Conservation (phyloP, 2,113 vertebrate genomes). For the Diglossa brunneiventris region DNA sequence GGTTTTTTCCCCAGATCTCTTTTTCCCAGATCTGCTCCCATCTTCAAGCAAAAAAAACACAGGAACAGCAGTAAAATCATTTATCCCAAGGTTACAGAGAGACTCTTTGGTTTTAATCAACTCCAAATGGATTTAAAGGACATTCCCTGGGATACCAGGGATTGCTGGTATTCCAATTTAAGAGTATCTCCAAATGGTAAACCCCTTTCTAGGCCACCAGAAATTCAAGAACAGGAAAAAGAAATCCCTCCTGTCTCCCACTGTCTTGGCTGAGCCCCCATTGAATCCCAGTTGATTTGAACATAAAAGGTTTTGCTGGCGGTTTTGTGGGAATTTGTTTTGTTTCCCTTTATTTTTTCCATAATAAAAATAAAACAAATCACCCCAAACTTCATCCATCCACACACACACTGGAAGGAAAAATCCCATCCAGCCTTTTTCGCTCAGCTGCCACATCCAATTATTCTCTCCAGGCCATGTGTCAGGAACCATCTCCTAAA, state of each 20-base stretch:
- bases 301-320: background rate
- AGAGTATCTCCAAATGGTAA: background rate
- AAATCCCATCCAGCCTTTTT: conserved; percentile 12
- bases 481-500: conserved; percentile 1
- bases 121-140: background rate
- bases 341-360: background rate
- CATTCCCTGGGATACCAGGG: background rate
- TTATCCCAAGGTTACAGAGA: background rate
- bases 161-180: background rate
- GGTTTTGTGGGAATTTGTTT: fast-evolving
- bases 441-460: conserved; percentile 47
- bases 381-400: background rate
- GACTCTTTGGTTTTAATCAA: background rate
- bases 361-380: background rate
- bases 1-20: background rate
- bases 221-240: background rate
- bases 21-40: background rate
- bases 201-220: background rate
- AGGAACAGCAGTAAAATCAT: background rate
- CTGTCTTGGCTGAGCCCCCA: background rate
- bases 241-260: background rate
- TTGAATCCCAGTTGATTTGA: background rate
- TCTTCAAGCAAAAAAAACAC: background rate
- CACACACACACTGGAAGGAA: background rate
- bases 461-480: conserved; percentile 14